Evolutionary conservation across 2,113 vertebrate genomes (phyloP).

Genomic region (Scortum barcoo): DNA sequence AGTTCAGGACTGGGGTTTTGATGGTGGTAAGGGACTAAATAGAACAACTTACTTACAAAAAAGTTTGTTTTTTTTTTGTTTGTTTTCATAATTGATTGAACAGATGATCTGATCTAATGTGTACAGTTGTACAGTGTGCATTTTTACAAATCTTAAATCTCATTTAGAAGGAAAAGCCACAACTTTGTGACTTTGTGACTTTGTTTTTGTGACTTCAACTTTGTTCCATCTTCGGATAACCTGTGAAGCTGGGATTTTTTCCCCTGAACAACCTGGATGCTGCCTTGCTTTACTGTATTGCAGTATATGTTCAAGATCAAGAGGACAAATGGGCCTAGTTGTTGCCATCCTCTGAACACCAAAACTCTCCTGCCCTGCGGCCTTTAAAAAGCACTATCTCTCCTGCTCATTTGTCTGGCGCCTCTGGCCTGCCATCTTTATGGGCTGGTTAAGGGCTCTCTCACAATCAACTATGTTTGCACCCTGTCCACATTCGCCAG

Average conservation of each 20-base stretch:
- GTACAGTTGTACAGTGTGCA: background rate
- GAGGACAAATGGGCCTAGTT: slow-evolving; percentile 62
- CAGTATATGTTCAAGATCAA: slow-evolving; percentile 51
- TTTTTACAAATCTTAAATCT: background rate
- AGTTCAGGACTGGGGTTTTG: too few species aligned
- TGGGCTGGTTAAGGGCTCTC: slow-evolving; percentile 65
- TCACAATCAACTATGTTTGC: slow-evolving; percentile 62
- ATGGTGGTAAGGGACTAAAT: too few species aligned
- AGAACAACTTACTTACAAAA: too few species aligned
- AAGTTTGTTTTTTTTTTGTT: background rate
- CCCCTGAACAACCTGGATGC: slow-evolving; percentile 21
- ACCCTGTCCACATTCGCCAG: slow-evolving; percentile 53
- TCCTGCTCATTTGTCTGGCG: slow-evolving; percentile 45
- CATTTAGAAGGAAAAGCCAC: background rate
- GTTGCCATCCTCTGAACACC: slow-evolving; percentile 49
- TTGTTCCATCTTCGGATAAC: slow-evolving; percentile 6
- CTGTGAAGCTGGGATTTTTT: background rate
- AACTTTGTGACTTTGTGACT: too few species aligned
- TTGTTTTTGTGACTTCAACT: background rate
- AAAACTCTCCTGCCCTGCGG: slow-evolving; percentile 51
- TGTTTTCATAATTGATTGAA: background rate
- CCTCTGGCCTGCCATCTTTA: slow-evolving; percentile 67
- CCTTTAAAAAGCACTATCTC: slow-evolving; percentile 62
- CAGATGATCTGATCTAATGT: background rate
- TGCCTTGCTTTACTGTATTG: slow-evolving; percentile 28